These are phyloP conservation scores for Macquaria ambigua DNA, from an alignment of 2,113 vertebrate species.

Conservation along the genomic window DNA sequence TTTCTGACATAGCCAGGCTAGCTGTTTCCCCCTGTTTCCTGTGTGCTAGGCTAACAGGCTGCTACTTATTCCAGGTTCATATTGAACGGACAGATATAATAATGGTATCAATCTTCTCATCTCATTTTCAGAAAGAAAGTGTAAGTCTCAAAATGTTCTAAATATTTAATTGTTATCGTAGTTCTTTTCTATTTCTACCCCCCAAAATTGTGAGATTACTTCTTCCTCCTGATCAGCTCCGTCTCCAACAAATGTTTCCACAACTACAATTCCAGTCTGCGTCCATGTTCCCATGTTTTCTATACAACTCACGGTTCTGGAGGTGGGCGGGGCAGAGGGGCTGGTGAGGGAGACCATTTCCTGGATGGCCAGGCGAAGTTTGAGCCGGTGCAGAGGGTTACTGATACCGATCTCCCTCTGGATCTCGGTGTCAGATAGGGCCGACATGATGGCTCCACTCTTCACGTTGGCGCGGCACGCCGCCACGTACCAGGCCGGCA, in stretches of 20 bases:
- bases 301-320: constrained; percentile 93
- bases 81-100: background rate
- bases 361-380: constrained; percentile 97
- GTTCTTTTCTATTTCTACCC: background rate
- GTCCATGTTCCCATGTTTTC: background rate
- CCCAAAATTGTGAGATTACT: background rate
- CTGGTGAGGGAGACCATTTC: constrained; percentile 99
- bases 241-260: background rate
- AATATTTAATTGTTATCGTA: background rate
- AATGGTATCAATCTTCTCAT: background rate
- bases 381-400: constrained; percentile 96
- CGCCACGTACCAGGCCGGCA: constrained; percentile 99
- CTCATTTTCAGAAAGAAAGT: background rate
- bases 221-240: constrained; percentile 10
- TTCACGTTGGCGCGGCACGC: constrained; percentile 98
- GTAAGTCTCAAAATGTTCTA: background rate
- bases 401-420: constrained; percentile 99
- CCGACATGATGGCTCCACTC: constrained; percentile 99
- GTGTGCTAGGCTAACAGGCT: background rate
- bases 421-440: constrained; percentile 97
- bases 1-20: too few relatives aligned
- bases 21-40: too few relatives aligned
- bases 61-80: background rate
- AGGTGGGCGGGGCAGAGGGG: constrained; percentile 97
- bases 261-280: background rate